Evolutionary conservation across 2,888 invertebrate genomes (phyloP).

Genomic region (Pristionchus japonicus): DNA sequence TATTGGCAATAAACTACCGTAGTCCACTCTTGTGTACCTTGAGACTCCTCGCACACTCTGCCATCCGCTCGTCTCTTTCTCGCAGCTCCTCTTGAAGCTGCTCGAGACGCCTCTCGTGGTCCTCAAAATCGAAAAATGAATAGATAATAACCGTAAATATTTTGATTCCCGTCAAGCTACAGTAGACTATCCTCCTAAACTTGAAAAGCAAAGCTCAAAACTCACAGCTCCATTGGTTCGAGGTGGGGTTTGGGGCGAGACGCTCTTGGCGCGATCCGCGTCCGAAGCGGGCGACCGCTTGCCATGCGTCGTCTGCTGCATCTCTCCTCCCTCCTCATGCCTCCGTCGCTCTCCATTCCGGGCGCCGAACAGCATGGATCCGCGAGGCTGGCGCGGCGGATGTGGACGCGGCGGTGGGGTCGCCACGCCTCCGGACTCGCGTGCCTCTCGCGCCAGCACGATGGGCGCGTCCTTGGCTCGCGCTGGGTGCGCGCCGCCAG

Average conservation of each 20-base stretch:
- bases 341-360: neutral
- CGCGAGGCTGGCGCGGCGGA: neutral
- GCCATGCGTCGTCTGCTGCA: neutral
- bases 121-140: neutral
- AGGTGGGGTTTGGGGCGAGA: neutral
- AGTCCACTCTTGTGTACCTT: constrained; percentile 17
- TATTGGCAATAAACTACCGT: too few species aligned
- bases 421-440: neutral
- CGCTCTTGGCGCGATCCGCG: constrained; percentile 2
- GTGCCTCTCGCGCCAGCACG: constrained; percentile 24
- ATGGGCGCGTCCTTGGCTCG: constrained; percentile 23
- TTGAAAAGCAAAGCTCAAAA: neutral
- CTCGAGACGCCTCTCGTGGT: neutral
- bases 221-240: neutral
- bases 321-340: neutral
- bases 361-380: neutral
- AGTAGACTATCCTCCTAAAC: neutral
- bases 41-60: constrained; percentile 34
- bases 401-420: neutral
- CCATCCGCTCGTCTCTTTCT: constrained; percentile 29
- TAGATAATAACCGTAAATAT: too few species aligned
- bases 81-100: constrained; percentile 18
- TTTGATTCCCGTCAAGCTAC: too few species aligned
- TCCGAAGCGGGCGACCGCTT: constrained; percentile 22
- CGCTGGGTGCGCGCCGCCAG: constrained; percentile 15